phyloP scores from a whole-genome alignment of 2,113 vertebrate genomes.

The Rhea pennata region DNA sequence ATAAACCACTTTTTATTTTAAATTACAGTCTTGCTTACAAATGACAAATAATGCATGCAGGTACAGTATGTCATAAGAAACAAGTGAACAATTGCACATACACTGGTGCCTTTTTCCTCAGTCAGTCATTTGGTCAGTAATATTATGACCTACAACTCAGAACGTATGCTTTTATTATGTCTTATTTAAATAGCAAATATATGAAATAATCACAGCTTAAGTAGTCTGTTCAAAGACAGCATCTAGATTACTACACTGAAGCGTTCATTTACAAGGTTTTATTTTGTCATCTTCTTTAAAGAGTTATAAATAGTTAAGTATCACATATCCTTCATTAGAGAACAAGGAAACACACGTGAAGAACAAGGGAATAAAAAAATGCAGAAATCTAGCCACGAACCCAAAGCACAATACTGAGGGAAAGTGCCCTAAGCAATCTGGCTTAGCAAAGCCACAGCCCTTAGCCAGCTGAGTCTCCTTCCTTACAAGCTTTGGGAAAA shows the following conservation, averaged over 20 bases:
- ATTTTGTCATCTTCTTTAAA: not conserved
- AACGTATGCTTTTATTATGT: not conserved
- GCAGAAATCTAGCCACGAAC: not conserved
- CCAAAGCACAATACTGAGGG: not conserved
- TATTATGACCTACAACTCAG: not conserved
- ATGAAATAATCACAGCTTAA: not conserved
- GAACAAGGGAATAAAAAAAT: not conserved
- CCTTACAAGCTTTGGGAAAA: not conserved
- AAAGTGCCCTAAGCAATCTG: not conserved
- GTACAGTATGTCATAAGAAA: not conserved
- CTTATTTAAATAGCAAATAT: not conserved
- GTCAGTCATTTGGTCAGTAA: not conserved
- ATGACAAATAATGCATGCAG: not conserved
- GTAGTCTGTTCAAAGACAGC: not conserved
- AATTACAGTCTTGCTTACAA: slow-evolving; percentile 26
- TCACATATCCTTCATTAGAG: not conserved
- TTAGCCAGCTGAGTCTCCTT: not conserved
- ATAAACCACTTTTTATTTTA: not conserved
- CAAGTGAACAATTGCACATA: not conserved
- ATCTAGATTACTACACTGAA: not conserved
- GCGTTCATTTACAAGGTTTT: slow-evolving; percentile 25
- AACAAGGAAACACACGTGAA: slow-evolving; percentile 3
- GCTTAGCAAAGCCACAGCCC: not conserved
- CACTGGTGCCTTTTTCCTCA: not conserved
- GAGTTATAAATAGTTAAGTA: not conserved